A percentile compares a stretch with the other conserved stretches of the same genome.
phyloP scores from a whole-genome alignment of 2,888 invertebrate genomes.

The Habrosyne pyritoides region DNA sequence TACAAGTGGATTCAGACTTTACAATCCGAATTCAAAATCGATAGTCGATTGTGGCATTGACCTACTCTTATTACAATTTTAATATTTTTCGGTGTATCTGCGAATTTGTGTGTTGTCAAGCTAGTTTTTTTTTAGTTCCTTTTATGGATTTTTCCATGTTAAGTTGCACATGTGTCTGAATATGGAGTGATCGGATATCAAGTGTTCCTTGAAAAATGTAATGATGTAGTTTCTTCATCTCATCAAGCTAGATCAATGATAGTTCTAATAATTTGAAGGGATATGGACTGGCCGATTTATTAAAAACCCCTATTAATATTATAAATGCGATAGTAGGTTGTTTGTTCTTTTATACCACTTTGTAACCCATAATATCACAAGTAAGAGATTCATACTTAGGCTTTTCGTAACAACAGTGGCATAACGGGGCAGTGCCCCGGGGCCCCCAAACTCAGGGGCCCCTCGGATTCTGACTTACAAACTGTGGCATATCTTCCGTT shows the following conservation, averaged over 20 bases:
- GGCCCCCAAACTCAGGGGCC: too few species aligned
- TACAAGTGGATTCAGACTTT: conserved; percentile 55
- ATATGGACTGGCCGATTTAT: neutral
- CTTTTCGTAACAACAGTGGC: too few species aligned
- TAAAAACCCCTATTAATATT: too few species aligned
- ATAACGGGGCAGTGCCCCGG: too few species aligned
- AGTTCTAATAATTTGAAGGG: neutral
- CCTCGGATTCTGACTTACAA: too few species aligned
- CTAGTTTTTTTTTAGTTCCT: conserved; percentile 19
- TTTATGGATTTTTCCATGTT: conserved; percentile 13
- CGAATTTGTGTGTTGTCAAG: conserved; percentile 22
- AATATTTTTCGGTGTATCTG: conserved; percentile 37
- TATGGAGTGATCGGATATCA: neutral
- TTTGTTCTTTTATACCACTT: too few species aligned
- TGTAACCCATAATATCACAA: too few species aligned
- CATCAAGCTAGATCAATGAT: neutral
- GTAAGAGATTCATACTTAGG: too few species aligned
- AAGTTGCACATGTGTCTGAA: neutral
- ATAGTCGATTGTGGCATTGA: conserved; percentile 60
- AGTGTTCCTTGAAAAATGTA: neutral
- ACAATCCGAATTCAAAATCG: conserved; percentile 53
- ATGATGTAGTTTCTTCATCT: neutral
- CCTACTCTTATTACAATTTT: conserved; percentile 53
- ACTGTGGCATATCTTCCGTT: too few species aligned
- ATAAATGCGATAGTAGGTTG: too few species aligned